A percentile compares a stretch with the other conserved stretches of the same genome.
Evolutionary conservation across 53 echinoderm and acorn worm genomes (phyloP).

Genomic region (Holothuria scabra): DNA sequence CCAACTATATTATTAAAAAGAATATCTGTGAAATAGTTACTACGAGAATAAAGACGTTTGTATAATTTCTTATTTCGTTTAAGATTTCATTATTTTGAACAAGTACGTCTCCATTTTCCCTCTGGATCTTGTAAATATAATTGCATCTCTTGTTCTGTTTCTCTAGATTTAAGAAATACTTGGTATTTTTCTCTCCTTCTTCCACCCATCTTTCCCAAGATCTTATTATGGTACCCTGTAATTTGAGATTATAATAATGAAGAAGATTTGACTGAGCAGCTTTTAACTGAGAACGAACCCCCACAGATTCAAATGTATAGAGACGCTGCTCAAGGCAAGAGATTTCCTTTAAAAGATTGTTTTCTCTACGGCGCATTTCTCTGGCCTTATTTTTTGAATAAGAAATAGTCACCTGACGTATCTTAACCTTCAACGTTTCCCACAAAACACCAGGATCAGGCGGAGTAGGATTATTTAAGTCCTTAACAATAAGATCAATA

Average conservation of each 20-base stretch:
- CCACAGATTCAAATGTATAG: background rate
- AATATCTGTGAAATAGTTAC: background rate
- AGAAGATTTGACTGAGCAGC: background rate
- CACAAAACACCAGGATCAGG: background rate
- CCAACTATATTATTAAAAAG: background rate
- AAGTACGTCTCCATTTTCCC: too few species aligned
- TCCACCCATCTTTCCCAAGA: constrained; percentile 15
- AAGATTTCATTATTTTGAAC: too few species aligned
- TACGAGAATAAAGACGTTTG: background rate
- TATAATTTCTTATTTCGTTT: background rate
- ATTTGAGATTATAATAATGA: background rate
- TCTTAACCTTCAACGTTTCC: constrained; percentile 15
- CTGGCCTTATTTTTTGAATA: background rate
- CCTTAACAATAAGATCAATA: background rate
- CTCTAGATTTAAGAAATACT: background rate
- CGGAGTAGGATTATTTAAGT: background rate
- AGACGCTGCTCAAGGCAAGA: background rate
- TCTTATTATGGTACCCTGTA: constrained; percentile 12
- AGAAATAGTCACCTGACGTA: background rate
- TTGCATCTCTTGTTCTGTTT: background rate
- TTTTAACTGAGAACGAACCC: background rate
- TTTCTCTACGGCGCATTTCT: background rate
- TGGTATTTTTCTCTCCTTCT: constrained; percentile 8
- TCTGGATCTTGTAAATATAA: background rate
- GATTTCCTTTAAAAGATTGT: background rate